Evolutionary conservation across 1,140 invertebrate species (phyloP).

Genomic region (Venustaconcha ellipsiformis): DNA sequence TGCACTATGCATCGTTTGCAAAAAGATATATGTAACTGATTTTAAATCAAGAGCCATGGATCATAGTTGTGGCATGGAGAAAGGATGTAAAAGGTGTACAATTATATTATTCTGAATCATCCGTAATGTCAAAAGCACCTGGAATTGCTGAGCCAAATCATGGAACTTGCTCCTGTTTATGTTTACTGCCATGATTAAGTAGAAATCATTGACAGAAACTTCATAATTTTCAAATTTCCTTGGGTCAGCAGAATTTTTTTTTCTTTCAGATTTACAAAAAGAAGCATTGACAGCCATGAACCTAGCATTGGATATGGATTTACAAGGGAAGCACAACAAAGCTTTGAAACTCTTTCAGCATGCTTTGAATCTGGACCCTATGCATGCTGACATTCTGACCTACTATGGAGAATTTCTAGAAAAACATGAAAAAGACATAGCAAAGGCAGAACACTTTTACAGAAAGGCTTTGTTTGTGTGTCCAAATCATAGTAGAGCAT

Average conservation of each 20-base stretch:
- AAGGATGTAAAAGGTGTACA: not conserved
- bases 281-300: slow-evolving; percentile 88
- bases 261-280: slow-evolving; percentile 57
- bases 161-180: not conserved
- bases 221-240: not conserved
- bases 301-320: slow-evolving; percentile 86
- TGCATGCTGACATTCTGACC: slow-evolving; percentile 91
- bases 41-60: not conserved
- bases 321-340: slow-evolving; percentile 85
- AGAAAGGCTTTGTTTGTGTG: slow-evolving; percentile 83
- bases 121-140: not conserved
- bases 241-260: not conserved
- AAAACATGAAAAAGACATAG: slow-evolving; percentile 84
- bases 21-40: too few species aligned
- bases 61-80: not conserved
- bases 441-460: slow-evolving; percentile 92
- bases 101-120: not conserved
- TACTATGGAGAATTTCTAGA: slow-evolving; percentile 96
- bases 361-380: slow-evolving; percentile 88
- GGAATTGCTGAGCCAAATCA: not conserved
- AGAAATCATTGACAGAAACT: not conserved
- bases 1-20: too few species aligned
- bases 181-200: not conserved
- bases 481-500: slow-evolving; percentile 82
- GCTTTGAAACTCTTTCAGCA: slow-evolving; percentile 89